Percentiles rank a stretch among this genome's conserved stretches.
Evolutionary conservation across 2,888 invertebrate genomes (phyloP).

Genomic region (Panorpa germanica): DNA sequence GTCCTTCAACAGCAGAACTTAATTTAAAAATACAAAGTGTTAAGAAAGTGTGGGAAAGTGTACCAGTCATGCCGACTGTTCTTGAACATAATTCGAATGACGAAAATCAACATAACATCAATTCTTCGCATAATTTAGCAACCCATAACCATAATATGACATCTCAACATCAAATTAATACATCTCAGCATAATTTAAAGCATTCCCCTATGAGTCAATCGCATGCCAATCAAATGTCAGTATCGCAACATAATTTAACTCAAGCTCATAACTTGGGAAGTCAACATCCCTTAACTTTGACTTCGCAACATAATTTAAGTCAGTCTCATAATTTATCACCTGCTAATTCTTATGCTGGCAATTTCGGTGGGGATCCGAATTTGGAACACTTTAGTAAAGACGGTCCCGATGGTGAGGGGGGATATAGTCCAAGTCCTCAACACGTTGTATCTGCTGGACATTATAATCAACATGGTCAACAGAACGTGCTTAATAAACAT

Average conservation of each 20-base stretch:
- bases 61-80: constrained; percentile 43
- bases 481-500: constrained; percentile 25
- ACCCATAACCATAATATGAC: constrained; percentile 11
- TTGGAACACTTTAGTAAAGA: constrained; percentile 17
- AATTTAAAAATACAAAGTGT: constrained; percentile 89
- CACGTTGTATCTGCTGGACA: constrained; percentile 19
- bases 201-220: too few species aligned
- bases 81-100: constrained; percentile 41
- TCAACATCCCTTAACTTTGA: constrained; percentile 11
- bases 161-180: constrained; percentile 10
- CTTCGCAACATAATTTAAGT: constrained; percentile 12
- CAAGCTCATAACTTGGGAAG: constrained; percentile 22
- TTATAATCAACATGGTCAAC: constrained; percentile 26
- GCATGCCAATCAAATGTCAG: constrained; percentile 10
- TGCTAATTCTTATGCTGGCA: too few species aligned
- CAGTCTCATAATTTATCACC: too few species aligned
- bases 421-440: constrained; percentile 29
- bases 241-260: constrained; percentile 20
- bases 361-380: constrained; percentile 24
- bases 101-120: too few species aligned
- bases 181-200: constrained; percentile 10
- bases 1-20: constrained; percentile 71
- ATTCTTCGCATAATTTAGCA: constrained; percentile 15
- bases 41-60: constrained; percentile 63
- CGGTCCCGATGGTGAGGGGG: constrained; percentile 29